Evolutionary conservation across 2,797 vertebrate species (phyloP).

Genomic region (Hypotaenidia okinawae): DNA sequence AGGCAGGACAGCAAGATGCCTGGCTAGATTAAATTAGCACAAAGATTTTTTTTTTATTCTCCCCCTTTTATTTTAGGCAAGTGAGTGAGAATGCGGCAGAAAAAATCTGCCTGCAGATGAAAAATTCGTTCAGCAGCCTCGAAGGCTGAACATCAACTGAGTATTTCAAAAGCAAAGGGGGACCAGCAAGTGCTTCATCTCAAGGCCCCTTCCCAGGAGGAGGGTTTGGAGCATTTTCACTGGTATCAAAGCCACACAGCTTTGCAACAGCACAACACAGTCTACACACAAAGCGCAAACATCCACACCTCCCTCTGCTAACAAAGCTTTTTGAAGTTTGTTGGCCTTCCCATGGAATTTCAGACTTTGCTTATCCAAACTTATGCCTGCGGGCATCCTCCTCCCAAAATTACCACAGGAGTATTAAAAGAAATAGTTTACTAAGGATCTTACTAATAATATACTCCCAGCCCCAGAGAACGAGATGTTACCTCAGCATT

Average conservation of each 20-base stretch:
- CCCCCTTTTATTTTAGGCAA: constrained; percentile 53
- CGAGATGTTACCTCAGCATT: not conserved
- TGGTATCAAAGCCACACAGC: not conserved
- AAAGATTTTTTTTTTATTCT: not conserved
- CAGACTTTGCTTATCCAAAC: not conserved
- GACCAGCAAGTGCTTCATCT: not conserved
- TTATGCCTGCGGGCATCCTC: not conserved
- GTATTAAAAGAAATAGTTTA: not conserved
- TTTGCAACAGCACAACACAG: not conserved
- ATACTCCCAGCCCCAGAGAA: not conserved
- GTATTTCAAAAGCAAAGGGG: not conserved
- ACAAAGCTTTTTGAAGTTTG: not conserved
- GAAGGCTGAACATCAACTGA: not conserved
- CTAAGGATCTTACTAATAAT: not conserved
- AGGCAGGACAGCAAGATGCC: constrained; percentile 59
- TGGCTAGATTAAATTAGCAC: constrained; percentile 55
- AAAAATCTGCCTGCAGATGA: constrained; percentile 41
- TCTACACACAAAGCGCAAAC: rapidly evolving
- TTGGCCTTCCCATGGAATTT: not conserved
- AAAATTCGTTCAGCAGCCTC: not conserved
- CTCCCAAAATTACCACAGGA: not conserved
- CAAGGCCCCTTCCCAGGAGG: not conserved
- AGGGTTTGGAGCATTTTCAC: not conserved
- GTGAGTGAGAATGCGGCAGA: constrained; percentile 34
- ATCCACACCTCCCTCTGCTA: not conserved